Conservation (phyloP, 2,888 invertebrate species). For the Zeuzera pyrina region DNA sequence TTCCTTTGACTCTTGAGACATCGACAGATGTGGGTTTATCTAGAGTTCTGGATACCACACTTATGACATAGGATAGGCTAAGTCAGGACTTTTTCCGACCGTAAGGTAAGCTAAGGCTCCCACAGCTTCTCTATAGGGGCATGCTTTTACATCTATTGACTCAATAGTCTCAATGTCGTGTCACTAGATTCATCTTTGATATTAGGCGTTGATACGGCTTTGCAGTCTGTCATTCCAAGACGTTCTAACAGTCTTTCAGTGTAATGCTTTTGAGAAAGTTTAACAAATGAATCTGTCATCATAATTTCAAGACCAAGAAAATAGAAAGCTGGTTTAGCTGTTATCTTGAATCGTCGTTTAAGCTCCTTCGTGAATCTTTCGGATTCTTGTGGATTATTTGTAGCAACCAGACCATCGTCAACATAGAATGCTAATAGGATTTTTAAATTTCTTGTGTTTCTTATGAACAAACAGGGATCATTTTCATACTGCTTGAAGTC, state of each 20-base stretch:
- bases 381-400: neutral
- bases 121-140: too few relatives aligned
- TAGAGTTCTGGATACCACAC: too few relatives aligned
- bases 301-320: constrained; percentile 1
- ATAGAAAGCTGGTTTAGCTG: constrained; percentile 2
- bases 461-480: constrained; percentile 10
- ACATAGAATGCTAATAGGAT: constrained; percentile 9
- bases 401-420: constrained; percentile 11
- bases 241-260: constrained; percentile 3
- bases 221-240: constrained; percentile 4
- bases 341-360: constrained; percentile 1
- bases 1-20: too few relatives aligned
- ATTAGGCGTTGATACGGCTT: constrained; percentile 5
- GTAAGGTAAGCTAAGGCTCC: too few relatives aligned
- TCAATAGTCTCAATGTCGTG: too few relatives aligned
- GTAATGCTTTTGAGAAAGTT: neutral
- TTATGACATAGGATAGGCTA: too few relatives aligned
- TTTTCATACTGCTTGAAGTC: constrained; percentile 6
- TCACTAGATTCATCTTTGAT: too few relatives aligned
- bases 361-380: constrained; percentile 1
- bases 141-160: too few relatives aligned
- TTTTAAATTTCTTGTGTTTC: constrained; percentile 4
- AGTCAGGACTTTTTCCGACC: too few relatives aligned
- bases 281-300: neutral
- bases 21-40: too few relatives aligned